A percentile compares a stretch with the other conserved stretches of the same genome.
Conservation (phyloP, 2,113 vertebrate genomes). For the Silurus asotus region DNA sequence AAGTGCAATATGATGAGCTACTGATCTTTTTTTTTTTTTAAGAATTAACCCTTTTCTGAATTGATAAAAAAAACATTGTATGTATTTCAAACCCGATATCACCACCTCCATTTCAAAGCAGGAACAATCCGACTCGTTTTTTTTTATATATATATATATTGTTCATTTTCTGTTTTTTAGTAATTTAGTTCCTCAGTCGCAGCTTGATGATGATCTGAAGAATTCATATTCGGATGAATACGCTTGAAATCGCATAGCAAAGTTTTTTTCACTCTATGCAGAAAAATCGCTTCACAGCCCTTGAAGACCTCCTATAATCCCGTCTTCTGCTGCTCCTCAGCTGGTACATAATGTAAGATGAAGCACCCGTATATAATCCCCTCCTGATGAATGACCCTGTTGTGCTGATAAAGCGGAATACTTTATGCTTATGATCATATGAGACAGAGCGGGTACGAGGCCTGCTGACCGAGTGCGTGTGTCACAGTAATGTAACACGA, state of each 20-base stretch:
- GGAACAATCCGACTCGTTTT: background rate
- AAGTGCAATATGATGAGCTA: conserved; percentile 74
- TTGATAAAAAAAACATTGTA: background rate
- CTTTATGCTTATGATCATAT: background rate
- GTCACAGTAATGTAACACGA: background rate
- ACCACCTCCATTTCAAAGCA: background rate
- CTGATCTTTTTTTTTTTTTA: conserved; percentile 44
- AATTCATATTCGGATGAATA: conserved; percentile 1
- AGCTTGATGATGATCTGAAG: background rate
- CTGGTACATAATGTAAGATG: background rate
- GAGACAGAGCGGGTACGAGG: background rate
- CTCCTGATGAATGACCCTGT: background rate
- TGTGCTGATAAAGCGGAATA: background rate
- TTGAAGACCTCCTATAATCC: background rate
- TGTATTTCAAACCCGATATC: background rate
- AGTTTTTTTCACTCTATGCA: background rate
- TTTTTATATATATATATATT: background rate
- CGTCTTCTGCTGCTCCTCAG: background rate
- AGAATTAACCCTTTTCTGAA: background rate
- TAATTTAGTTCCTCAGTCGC: background rate
- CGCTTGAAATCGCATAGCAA: background rate
- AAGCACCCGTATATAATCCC: background rate
- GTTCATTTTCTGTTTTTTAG: conserved; percentile 4
- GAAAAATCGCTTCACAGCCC: conserved; percentile 1
- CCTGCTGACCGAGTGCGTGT: background rate